A percentile compares a stretch with the other conserved stretches of the same genome.
These are phyloP conservation scores for Leptinotarsa defecta DNA, from an alignment of 1,140 invertebrate species.

Conservation along the genomic window DNA sequence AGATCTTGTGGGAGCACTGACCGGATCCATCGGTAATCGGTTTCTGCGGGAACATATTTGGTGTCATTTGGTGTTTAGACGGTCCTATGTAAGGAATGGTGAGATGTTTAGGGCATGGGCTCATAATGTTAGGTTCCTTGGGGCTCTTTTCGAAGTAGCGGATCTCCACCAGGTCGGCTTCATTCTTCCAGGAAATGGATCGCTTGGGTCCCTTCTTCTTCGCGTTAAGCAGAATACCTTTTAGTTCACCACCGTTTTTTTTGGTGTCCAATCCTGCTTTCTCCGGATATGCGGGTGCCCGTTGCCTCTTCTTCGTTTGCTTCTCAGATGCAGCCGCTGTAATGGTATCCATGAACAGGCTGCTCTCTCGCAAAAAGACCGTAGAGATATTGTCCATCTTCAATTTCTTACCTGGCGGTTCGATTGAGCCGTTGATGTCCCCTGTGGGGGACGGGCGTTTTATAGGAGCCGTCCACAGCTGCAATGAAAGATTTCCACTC, in stretches of 20 bases:
- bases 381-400: conserved; percentile 57
- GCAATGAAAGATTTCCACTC: no score
- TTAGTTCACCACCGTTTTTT: conserved; percentile 34
- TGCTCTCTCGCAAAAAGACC: conserved; percentile 82
- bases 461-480: no score
- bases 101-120: no score
- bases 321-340: conserved; percentile 72
- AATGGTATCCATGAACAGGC: conserved; percentile 91
- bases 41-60: not conserved
- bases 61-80: conserved; percentile 21
- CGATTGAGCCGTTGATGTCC: no score
- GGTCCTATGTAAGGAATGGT: conserved; percentile 27
- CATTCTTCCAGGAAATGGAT: conserved; percentile 85
- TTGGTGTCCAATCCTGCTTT: conserved; percentile 22
- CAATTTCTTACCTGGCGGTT: no score
- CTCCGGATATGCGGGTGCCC: conserved; percentile 54
- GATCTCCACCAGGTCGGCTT: conserved; percentile 87
- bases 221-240: conserved; percentile 48
- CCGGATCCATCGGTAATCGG: not conserved
- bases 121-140: conserved; percentile 69
- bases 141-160: conserved; percentile 83
- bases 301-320: conserved; percentile 76
- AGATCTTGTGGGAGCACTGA: conserved; percentile 67
- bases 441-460: no score
- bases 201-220: conserved; percentile 79